A percentile compares a stretch with the other conserved stretches of the same genome.
Evolutionary conservation across 2,113 vertebrate species (phyloP).

Genomic region (Lipophrys pholis): DNA sequence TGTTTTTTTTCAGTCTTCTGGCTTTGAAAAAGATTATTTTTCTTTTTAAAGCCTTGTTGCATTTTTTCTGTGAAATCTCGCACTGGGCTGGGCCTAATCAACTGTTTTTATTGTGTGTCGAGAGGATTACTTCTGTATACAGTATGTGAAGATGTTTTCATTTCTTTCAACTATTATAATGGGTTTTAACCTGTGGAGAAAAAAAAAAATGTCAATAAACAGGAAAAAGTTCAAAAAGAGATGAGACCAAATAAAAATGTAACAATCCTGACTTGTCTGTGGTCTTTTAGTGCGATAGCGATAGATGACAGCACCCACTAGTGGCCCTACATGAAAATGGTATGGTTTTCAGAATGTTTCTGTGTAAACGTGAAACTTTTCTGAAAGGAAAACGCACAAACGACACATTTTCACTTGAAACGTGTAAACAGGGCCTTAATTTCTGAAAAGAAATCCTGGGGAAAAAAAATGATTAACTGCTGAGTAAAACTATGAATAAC

Average conservation of each 20-base stretch:
- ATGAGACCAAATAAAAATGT: conserved; percentile 85
- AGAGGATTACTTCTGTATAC: conserved; percentile 74
- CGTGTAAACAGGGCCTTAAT: too few relatives aligned
- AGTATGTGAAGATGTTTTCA: conserved; percentile 77
- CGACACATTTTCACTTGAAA: too few relatives aligned
- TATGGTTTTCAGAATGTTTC: too few relatives aligned
- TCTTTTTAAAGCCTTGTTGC: conserved; percentile 45
- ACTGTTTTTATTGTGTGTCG: conserved; percentile 73
- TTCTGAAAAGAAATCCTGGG: too few relatives aligned
- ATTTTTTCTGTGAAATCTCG: conserved; percentile 75
- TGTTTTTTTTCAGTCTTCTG: conserved; percentile 35
- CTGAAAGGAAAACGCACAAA: too few relatives aligned
- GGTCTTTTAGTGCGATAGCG: not conserved
- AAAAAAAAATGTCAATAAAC: conserved; percentile 40
- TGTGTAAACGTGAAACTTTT: too few relatives aligned
- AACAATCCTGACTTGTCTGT: conserved; percentile 66
- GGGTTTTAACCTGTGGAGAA: conserved; percentile 85
- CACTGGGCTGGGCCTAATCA: conserved; percentile 87
- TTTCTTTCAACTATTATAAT: conserved; percentile 78
- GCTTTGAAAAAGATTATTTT: conserved; percentile 50
- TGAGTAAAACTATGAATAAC: too few relatives aligned
- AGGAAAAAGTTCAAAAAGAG: conserved; percentile 69
- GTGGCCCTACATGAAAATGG: too few relatives aligned
- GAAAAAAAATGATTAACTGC: too few relatives aligned
- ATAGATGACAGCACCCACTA: too few relatives aligned